Evolutionary conservation across 2,113 vertebrate genomes (phyloP).

Genomic region (Rhadina sibilatrix): DNA sequence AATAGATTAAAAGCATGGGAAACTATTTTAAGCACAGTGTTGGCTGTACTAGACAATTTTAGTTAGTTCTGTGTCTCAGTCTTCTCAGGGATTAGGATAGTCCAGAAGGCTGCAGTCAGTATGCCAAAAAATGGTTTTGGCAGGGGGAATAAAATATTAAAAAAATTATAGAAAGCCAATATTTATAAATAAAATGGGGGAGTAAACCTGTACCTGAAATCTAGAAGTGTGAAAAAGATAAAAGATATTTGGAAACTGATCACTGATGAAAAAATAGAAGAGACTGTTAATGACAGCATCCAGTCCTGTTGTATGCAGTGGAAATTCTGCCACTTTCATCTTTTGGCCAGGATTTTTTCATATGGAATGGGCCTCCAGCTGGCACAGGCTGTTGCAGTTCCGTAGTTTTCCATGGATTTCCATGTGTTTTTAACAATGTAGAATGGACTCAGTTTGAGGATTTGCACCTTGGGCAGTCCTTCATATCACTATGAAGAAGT

Average conservation of each 20-base stretch:
- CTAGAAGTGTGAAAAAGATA: conserved; percentile 14
- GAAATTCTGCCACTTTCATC: neutral
- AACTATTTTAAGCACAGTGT: conserved; percentile 74
- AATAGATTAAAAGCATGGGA: conserved; percentile 69
- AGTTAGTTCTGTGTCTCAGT: conserved; percentile 71
- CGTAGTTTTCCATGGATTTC: neutral
- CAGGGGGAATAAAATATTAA: conserved; percentile 64
- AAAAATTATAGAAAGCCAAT: conserved; percentile 67
- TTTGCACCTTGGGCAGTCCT: neutral
- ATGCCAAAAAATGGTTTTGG: conserved; percentile 72
- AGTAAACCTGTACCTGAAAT: conserved; percentile 62
- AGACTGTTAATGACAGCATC: neutral
- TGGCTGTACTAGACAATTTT: conserved; percentile 77
- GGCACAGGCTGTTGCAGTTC: neutral
- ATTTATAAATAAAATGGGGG: conserved; percentile 68
- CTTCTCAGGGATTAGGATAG: conserved; percentile 78
- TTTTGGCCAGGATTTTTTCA: neutral
- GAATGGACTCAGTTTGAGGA: neutral
- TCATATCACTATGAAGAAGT: neutral
- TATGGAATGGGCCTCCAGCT: neutral
- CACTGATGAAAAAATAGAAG: neutral
- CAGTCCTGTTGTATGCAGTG: neutral
- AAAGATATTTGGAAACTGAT: conserved; percentile 39
- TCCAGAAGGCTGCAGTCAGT: conserved; percentile 73
- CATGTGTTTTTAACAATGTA: neutral